Conservation (phyloP, 2,888 invertebrate genomes). For the Lymantria monacha region DNA sequence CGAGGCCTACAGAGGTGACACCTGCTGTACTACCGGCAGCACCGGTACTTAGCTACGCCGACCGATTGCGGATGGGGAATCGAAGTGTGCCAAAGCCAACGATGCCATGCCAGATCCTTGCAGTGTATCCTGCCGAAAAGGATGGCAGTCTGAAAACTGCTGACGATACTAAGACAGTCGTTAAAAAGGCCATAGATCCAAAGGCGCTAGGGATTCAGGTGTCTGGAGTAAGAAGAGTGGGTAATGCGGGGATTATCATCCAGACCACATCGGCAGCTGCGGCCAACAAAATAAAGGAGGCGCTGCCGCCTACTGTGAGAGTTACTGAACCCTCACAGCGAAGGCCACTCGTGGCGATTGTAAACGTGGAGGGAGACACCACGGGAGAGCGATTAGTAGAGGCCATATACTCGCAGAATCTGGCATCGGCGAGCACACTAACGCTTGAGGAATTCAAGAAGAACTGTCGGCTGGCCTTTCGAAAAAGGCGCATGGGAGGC, state of each 20-base stretch:
- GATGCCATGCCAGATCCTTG: slow-evolving; percentile 2
- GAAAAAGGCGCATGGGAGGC: neutral
- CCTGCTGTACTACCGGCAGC: too few species aligned
- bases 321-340: slow-evolving; percentile 3
- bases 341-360: slow-evolving; percentile 6
- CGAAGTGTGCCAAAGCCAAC: neutral
- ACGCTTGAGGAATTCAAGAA: neutral
- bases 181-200: slow-evolving; percentile 8
- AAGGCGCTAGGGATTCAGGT: neutral
- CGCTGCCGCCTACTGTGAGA: slow-evolving; percentile 1
- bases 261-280: slow-evolving; percentile 6
- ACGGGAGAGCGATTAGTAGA: neutral
- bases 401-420: neutral
- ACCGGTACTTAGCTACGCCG: too few species aligned
- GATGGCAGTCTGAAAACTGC: neutral
- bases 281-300: slow-evolving; percentile 1
- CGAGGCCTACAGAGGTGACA: too few species aligned
- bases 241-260: slow-evolving; percentile 1
- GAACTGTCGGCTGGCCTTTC: neutral
- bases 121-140: slow-evolving; percentile 9
- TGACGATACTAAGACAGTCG: slow-evolving; percentile 8
- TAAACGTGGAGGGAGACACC: neutral
- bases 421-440: neutral
- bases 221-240: neutral
- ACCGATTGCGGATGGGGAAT: too few species aligned